A percentile compares a stretch with the other conserved stretches of the same genome.
These are phyloP conservation scores for Mesocentrotus franciscanus DNA, from an alignment of 53 echinoderm and acorn worm species.

Conservation along the genomic window DNA sequence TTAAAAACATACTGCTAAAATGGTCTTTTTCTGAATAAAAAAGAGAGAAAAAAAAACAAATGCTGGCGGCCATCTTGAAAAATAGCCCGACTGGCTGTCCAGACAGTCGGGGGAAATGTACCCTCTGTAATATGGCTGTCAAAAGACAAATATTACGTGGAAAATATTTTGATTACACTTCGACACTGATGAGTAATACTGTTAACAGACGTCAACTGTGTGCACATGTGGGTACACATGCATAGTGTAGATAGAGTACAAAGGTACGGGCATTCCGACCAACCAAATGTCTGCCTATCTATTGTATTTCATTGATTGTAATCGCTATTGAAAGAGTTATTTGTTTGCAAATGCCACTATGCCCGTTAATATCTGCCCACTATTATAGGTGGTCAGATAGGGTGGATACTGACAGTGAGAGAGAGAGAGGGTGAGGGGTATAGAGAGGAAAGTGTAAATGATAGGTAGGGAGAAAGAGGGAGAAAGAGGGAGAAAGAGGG, in stretches of 20 bases:
- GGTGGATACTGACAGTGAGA: not conserved
- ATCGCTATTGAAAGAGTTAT: not conserved
- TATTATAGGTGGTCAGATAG: not conserved
- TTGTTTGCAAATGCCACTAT: not conserved
- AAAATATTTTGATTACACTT: not conserved
- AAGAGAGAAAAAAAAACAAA: too few species aligned
- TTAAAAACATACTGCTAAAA: too few species aligned
- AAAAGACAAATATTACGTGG: not conserved
- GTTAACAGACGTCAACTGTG: not conserved
- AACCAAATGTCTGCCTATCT: not conserved
- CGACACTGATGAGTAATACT: not conserved
- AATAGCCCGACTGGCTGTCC: too few species aligned
- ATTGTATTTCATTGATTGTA: slow-evolving; percentile 26
- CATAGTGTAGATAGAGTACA: not conserved
- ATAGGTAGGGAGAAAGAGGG: not conserved
- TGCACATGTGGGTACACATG: not conserved
- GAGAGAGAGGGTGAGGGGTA: not conserved
- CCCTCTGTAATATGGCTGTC: too few species aligned
- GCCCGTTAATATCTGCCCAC: not conserved
- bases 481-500: not conserved
- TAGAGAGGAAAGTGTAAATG: not conserved
- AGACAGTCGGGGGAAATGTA: too few species aligned
- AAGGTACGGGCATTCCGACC: not conserved
- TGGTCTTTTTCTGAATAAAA: too few species aligned
- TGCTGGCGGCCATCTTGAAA: too few species aligned